These are phyloP conservation scores for Spialia ferax DNA, from an alignment of 2,888 invertebrate species.

Conservation along the genomic window DNA sequence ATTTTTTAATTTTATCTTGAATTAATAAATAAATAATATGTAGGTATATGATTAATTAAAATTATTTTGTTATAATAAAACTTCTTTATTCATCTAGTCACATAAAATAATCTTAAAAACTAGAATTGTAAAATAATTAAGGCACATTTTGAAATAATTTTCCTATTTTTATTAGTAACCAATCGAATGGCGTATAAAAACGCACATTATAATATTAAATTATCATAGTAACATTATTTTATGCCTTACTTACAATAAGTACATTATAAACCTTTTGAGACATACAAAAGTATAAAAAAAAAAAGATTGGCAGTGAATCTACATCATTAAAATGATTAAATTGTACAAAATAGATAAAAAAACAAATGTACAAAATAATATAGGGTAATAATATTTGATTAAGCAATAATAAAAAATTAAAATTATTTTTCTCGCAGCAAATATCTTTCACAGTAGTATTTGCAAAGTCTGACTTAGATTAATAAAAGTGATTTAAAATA, in stretches of 20 bases:
- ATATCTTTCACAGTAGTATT: neutral
- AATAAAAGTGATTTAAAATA: constrained; percentile 27
- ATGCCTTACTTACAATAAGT: constrained; percentile 25
- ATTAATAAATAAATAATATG: no score
- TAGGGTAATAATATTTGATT: neutral
- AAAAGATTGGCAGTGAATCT: constrained; percentile 58
- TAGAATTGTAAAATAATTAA: constrained; percentile 65
- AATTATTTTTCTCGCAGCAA: neutral
- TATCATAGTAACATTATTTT: constrained; percentile 20
- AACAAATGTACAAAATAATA: constrained; percentile 18
- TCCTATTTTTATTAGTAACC: constrained; percentile 45
- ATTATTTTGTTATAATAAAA: constrained; percentile 36
- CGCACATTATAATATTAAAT: constrained; percentile 13
- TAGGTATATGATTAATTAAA: no score
- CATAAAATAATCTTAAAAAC: constrained; percentile 58
- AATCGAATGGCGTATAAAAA: constrained; percentile 20
- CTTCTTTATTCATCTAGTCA: constrained; percentile 53
- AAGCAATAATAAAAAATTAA: neutral
- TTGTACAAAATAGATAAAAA: constrained; percentile 28
- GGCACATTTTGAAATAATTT: constrained; percentile 64
- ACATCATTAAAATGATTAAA: constrained; percentile 19
- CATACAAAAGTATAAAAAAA: constrained; percentile 44
- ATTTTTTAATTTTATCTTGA: no score
- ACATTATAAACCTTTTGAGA: neutral
- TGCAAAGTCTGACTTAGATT: constrained; percentile 30